Evolutionary conservation across 2,888 invertebrate species (phyloP).

Genomic region (Erannis defoliaria): DNA sequence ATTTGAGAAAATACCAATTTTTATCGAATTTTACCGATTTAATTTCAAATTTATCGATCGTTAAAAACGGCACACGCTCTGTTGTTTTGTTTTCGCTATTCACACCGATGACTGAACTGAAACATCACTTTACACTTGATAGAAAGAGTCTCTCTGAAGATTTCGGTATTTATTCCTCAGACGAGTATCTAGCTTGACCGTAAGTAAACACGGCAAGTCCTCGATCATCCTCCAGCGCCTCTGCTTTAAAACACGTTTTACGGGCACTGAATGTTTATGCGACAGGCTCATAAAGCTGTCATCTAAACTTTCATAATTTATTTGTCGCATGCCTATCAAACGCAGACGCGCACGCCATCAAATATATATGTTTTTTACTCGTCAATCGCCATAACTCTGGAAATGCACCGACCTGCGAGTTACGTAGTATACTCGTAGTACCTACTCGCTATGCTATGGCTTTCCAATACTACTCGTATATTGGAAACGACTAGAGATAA

Average conservation of each 20-base stretch:
- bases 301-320: conserved; percentile 36
- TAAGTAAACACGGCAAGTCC: not conserved
- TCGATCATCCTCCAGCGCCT: conserved; percentile 13
- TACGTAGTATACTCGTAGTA: no score
- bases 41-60: no score
- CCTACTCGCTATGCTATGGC: conserved; percentile 32
- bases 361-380: conserved; percentile 44
- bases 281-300: conserved; percentile 29
- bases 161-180: not conserved
- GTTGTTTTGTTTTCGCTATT: no score
- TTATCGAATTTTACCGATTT: no score
- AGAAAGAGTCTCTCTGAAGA: no score
- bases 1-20: no score
- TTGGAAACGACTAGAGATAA: no score
- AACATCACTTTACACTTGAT: no score
- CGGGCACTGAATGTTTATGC: conserved; percentile 28
- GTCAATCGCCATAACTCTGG: conserved; percentile 34
- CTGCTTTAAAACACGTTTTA: conserved; percentile 22
- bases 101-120: no score
- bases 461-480: not conserved
- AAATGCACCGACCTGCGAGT: conserved; percentile 40
- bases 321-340: conserved; percentile 43
- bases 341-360: conserved; percentile 39
- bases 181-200: not conserved
- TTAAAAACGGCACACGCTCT: no score